A percentile compares a stretch with the other conserved stretches of the same genome.
phyloP scores from a whole-genome alignment of 2,888 invertebrate species.

The Cheilosia scutellata region DNA sequence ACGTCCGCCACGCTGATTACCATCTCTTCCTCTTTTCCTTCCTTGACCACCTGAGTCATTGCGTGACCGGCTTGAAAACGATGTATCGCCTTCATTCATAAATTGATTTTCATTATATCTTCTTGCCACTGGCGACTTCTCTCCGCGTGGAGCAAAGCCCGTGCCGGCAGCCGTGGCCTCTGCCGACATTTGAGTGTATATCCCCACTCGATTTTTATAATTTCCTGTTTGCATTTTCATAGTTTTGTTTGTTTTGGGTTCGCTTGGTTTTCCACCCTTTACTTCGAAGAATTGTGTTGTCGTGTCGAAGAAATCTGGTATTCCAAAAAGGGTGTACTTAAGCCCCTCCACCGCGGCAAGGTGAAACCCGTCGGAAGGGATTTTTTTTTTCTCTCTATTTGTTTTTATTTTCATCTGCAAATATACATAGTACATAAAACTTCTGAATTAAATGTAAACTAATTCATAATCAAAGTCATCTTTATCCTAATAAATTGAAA shows the following conservation, averaged over 20 bases:
- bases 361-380: slow-evolving; percentile 49
- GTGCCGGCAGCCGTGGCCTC: slow-evolving; percentile 68
- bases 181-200: slow-evolving; percentile 68
- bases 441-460: not conserved
- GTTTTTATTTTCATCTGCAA: slow-evolving; percentile 13
- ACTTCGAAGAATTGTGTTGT: not conserved
- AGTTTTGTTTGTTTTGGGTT: slow-evolving; percentile 47
- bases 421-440: not conserved
- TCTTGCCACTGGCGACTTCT: slow-evolving; percentile 65
- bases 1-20: not conserved
- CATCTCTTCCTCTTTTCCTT: not conserved
- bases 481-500: not conserved
- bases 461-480: not conserved
- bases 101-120: not conserved
- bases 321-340: slow-evolving; percentile 40
- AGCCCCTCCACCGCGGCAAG: slow-evolving; percentile 62
- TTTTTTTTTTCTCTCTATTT: slow-evolving; percentile 1
- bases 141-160: slow-evolving; percentile 56
- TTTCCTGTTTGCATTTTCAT: slow-evolving; percentile 50
- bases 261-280: slow-evolving; percentile 52
- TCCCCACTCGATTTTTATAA: slow-evolving; percentile 57
- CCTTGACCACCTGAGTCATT: not conserved
- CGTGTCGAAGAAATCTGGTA: not conserved
- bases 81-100: not conserved
- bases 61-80: too few species aligned